phyloP scores from a whole-genome alignment of 2,797 vertebrate genomes.

The Numenius phaeopus region DNA sequence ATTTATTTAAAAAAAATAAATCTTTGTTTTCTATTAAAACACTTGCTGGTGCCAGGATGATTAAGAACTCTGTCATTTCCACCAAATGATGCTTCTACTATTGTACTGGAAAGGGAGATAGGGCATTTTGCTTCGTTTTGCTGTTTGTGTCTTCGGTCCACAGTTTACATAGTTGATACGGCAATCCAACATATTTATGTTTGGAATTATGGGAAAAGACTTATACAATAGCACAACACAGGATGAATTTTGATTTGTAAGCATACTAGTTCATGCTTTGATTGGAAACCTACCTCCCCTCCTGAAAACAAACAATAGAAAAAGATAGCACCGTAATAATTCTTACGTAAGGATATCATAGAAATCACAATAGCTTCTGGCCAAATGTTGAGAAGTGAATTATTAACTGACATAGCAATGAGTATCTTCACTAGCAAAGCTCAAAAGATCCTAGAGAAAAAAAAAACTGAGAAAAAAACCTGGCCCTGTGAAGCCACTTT shows the following conservation, averaged over 20 bases:
- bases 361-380: background rate
- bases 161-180: background rate
- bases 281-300: background rate
- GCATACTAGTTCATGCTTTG: background rate
- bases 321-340: background rate
- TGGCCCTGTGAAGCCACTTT: background rate
- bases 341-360: background rate
- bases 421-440: background rate
- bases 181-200: background rate
- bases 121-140: background rate
- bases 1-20: too few relatives aligned
- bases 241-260: background rate
- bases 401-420: background rate
- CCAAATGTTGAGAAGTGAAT: background rate
- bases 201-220: background rate
- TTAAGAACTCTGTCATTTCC: background rate
- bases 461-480: background rate
- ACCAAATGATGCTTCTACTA: background rate
- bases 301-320: background rate
- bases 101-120: background rate
- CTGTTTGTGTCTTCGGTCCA: background rate
- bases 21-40: background rate
- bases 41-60: background rate
- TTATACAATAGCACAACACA: background rate
- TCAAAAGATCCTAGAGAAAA: background rate